These are phyloP conservation scores for Rhaphigaster nebulosa DNA, from an alignment of 2,888 invertebrate species.

Conservation along the genomic window DNA sequence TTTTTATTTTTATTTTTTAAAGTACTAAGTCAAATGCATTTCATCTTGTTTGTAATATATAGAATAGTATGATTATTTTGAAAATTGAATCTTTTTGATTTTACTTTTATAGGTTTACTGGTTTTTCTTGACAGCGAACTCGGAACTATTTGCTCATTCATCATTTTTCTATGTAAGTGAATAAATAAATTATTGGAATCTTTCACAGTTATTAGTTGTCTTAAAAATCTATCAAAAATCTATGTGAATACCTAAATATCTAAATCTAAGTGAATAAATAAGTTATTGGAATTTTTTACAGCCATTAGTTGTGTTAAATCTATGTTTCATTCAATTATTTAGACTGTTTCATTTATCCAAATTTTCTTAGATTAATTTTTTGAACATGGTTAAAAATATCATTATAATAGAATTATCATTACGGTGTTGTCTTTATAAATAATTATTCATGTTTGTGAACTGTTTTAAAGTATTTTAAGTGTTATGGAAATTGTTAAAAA, in stretches of 20 bases:
- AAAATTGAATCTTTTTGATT: neutral
- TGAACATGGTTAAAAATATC: neutral
- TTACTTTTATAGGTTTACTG: neutral
- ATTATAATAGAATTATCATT: neutral
- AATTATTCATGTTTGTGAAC: too few species aligned
- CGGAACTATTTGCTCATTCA: neutral
- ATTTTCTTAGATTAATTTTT: neutral
- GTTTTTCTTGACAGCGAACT: neutral
- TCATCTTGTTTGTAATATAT: neutral
- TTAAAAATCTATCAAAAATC: too few species aligned
- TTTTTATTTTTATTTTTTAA: neutral
- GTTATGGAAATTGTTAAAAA: too few species aligned
- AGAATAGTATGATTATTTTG: neutral
- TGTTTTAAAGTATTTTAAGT: too few species aligned
- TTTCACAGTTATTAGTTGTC: neutral
- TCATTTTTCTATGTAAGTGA: constrained; percentile 10
- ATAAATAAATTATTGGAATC: neutral
- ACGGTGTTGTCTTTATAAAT: neutral
- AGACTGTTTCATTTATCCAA: neutral
- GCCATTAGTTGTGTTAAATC: neutral
- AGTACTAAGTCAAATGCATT: neutral
- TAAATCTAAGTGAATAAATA: too few species aligned
- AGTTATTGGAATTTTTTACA: neutral
- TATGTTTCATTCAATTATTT: neutral
- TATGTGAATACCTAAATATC: too few species aligned